These are phyloP conservation scores for Nebria salina DNA, from an alignment of 2,888 invertebrate species.

Conservation along the genomic window DNA sequence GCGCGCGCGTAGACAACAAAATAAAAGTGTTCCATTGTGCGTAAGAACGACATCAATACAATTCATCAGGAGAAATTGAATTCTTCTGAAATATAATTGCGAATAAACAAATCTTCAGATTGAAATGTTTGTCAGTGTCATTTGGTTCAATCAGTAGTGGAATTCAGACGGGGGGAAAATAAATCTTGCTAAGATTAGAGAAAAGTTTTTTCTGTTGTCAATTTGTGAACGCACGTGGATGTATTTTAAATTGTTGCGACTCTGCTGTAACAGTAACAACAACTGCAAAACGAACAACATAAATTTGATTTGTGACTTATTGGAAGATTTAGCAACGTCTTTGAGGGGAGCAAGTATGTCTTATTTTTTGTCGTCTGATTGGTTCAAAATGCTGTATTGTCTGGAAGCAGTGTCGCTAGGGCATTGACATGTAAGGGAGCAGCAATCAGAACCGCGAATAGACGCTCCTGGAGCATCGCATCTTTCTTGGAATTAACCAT, in stretches of 20 bases:
- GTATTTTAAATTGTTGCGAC: slow-evolving; percentile 43
- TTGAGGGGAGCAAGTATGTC: slow-evolving; percentile 17
- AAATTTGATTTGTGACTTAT: slow-evolving; percentile 43
- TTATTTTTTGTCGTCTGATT: slow-evolving; percentile 35
- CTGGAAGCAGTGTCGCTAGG: slow-evolving; percentile 17
- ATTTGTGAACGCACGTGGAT: slow-evolving; percentile 42
- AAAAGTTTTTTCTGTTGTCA: slow-evolving; percentile 29
- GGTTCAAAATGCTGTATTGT: slow-evolving; percentile 27
- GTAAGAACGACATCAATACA: slow-evolving; percentile 27
- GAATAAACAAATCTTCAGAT: neutral
- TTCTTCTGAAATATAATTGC: neutral
- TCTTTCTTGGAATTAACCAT: neutral
- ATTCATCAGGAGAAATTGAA: no score
- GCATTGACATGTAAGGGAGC: slow-evolving; percentile 16
- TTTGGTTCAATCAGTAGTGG: slow-evolving; percentile 39
- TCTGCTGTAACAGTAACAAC: no score
- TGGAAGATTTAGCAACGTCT: slow-evolving; percentile 35
- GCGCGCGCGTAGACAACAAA: slow-evolving; percentile 9
- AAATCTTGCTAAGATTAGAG: slow-evolving; percentile 6
- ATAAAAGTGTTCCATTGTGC: slow-evolving; percentile 46
- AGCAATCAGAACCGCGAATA: neutral
- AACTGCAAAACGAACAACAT: slow-evolving; percentile 34
- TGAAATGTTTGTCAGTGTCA: slow-evolving; percentile 14
- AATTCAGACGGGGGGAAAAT: slow-evolving; percentile 33
- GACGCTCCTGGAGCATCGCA: neutral